phyloP scores from a whole-genome alignment of 2,113 vertebrate species.

The Chlorocebus sabaeus region DNA sequence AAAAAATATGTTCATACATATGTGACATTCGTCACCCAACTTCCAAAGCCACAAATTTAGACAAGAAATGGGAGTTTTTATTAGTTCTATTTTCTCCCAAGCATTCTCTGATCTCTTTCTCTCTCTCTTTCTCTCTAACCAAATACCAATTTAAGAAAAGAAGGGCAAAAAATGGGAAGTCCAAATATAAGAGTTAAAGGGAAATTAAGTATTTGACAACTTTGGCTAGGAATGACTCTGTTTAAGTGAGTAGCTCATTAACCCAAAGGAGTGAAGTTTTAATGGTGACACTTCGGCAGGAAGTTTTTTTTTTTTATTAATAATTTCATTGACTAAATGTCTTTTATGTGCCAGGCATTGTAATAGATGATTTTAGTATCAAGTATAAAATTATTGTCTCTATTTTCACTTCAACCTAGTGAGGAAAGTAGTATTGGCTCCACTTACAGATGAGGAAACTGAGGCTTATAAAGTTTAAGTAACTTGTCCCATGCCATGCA shows the following conservation, averaged over 20 bases:
- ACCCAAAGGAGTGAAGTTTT: conserved; percentile 50
- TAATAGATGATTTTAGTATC: conserved; percentile 41
- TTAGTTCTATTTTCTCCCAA: conserved; percentile 16
- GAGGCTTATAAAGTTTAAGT: neutral
- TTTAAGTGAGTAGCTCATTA: conserved; percentile 60
- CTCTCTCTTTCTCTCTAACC: neutral
- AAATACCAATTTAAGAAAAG: conserved; percentile 40
- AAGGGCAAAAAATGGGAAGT: neutral
- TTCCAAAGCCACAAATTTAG: conserved; percentile 17
- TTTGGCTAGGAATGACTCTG: neutral
- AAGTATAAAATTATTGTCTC: neutral
- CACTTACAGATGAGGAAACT: neutral
- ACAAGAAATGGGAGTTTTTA: conserved; percentile 36
- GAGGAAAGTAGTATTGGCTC: neutral
- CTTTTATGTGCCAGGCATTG: neutral
- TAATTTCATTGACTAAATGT: conserved; percentile 54
- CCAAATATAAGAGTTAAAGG: conserved; percentile 25
- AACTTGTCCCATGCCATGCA: neutral
- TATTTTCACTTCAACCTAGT: conserved; percentile 17
- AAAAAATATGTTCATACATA: conserved; percentile 60
- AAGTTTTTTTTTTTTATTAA: conserved; percentile 47
- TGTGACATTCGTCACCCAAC: neutral
- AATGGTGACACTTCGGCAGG: conserved; percentile 26
- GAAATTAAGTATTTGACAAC: conserved; percentile 53
- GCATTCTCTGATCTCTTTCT: neutral